phyloP scores from a whole-genome alignment of 2,113 vertebrate species.

The Otis tarda region DNA sequence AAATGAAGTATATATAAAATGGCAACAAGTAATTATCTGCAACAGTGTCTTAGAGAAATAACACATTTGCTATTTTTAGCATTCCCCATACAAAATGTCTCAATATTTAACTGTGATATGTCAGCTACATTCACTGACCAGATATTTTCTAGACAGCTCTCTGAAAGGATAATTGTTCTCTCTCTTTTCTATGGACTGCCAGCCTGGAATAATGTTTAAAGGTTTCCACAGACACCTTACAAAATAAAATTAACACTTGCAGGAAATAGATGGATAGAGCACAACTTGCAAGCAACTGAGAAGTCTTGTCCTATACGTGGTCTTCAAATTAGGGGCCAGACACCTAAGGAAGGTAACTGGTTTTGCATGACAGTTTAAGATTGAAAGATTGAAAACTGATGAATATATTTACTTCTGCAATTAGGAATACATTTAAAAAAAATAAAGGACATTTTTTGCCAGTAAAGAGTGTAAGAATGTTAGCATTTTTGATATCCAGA shows the following conservation, averaged over 20 bases:
- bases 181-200: not conserved
- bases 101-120: not conserved
- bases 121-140: not conserved
- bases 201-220: not conserved
- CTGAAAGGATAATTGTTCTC: not conserved
- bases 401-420: not conserved
- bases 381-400: not conserved
- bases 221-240: not conserved
- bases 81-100: not conserved
- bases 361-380: not conserved
- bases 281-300: not conserved
- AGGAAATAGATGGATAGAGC: not conserved
- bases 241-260: not conserved
- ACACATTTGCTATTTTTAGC: not conserved
- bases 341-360: not conserved
- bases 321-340: not conserved
- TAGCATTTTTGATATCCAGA: not conserved
- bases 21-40: not conserved
- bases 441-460: not conserved
- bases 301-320: not conserved
- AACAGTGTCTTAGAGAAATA: not conserved
- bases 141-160: not conserved
- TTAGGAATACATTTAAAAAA: not conserved
- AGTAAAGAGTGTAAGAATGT: not conserved
- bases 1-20: not conserved